Evolutionary conservation across 2,113 vertebrate species (phyloP), one percentile per base, ranked within the genome.

Genomic region (Platysternon megacephalum): DNA sequence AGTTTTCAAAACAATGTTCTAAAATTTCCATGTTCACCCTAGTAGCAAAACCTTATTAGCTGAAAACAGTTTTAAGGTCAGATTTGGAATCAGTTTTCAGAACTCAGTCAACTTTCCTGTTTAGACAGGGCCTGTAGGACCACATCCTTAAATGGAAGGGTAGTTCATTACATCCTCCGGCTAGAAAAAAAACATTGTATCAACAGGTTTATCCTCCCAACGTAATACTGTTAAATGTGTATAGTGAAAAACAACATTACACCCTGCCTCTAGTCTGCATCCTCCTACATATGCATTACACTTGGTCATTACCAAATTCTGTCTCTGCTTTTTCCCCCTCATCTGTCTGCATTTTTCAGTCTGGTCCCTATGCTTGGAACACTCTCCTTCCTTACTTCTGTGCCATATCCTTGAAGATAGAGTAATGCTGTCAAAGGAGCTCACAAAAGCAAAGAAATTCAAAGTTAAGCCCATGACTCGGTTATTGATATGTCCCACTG

Each of bases 121-220:
- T 88, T 82, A 53, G 61, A n/a, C 35, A 19, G 16, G 94, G 8
- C 82, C 24, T 90, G 78, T 56, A 42, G 74, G 68, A 32, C 89
- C 80, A 61, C 53, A 68, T 29, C n/a, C 3, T 55, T 51, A 93
- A 96, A 81, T 1, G 85, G 22, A 86, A 65, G 24, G 74, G n/a
- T 79, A 35, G 84, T 94, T 88, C 74, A 81, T 19, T 8, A 84
- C 49, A 58, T 84, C 0, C 0, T 44, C 9, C 87, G 22, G 53
- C 39, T 84, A 65, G 86, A 39, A 93, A 93, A 93, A 90, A 93
- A 91, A 28, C 35, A 52, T 86, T 95, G 68, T 79, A 28, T 86
- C 84, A 95, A 93, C 91, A 53, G 3, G n/a, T 53, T 88, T 90
- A 84, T 88, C 35, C 84, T 85, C 86, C 85, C 82, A 49, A 96